Conservation (phyloP, 2,113 vertebrate genomes). For the Cyanoramphus novaezelandiae region DNA sequence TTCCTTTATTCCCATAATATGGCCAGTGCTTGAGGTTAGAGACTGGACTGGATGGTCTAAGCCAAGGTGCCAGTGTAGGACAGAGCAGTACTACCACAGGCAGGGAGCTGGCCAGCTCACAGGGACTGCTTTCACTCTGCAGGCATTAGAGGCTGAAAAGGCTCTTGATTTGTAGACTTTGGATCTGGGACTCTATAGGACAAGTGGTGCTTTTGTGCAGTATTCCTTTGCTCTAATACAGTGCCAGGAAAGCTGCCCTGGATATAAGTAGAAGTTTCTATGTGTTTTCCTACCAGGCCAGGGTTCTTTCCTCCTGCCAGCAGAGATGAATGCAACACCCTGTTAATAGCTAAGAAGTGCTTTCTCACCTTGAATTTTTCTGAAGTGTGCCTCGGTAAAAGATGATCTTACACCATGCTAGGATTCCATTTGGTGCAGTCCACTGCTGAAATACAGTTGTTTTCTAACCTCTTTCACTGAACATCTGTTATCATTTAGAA, state of each 20-base stretch:
- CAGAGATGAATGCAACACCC: background rate
- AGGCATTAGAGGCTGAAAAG: background rate
- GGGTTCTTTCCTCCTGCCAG: background rate
- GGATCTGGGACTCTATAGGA: background rate
- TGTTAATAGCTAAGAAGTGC: background rate
- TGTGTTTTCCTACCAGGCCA: fast-evolving
- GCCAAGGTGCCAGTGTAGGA: background rate
- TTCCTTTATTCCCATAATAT: background rate
- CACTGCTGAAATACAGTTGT: background rate
- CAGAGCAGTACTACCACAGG: background rate
- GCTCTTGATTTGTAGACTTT: background rate
- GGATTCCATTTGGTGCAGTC: fast-evolving
- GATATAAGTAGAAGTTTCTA: background rate
- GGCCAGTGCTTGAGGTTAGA: no score
- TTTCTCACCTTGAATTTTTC: background rate
- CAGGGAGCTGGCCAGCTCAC: background rate
- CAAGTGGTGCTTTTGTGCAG: background rate
- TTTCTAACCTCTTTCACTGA: background rate
- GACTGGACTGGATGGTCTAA: background rate
- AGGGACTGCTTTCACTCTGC: background rate
- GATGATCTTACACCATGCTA: background rate
- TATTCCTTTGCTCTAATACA: background rate
- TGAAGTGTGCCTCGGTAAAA: no score
- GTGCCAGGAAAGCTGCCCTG: background rate
- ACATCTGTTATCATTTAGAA: background rate